Evolutionary conservation across 2,797 vertebrate species (phyloP).

Genomic region (Falco concolor): DNA sequence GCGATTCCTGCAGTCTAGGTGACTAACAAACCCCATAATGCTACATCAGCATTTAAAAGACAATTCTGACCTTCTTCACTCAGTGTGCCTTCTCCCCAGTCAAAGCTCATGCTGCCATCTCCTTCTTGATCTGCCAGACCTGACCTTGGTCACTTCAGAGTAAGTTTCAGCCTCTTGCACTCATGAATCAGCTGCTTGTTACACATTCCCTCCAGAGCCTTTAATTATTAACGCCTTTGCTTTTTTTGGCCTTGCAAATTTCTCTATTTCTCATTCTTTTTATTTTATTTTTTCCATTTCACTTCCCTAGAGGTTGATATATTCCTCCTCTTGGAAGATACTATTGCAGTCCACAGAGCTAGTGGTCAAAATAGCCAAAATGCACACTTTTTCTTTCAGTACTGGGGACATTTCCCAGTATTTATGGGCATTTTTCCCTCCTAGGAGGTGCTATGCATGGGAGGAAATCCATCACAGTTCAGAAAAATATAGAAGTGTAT

Average conservation of each 20-base stretch:
- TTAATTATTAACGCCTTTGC: not conserved
- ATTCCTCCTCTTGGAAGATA: not conserved
- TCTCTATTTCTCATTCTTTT: not conserved
- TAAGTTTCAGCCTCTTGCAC: not conserved
- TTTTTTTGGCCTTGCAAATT: not conserved
- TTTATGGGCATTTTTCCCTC: not conserved
- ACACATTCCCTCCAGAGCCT: not conserved
- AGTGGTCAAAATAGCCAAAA: not conserved
- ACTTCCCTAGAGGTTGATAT: not conserved
- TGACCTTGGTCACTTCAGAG: accelerated
- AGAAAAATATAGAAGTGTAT: not conserved
- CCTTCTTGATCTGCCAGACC: not conserved
- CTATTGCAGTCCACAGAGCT: not conserved
- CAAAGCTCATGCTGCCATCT: not conserved
- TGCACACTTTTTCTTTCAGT: not conserved
- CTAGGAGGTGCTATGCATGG: not conserved
- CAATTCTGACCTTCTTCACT: not conserved
- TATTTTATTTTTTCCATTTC: not conserved
- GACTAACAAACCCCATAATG: not conserved
- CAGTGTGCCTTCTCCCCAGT: not conserved
- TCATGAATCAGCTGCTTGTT: not conserved
- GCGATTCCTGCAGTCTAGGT: not conserved
- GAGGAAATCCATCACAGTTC: not conserved
- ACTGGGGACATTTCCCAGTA: not conserved
- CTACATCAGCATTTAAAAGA: not conserved